phyloP scores from a whole-genome alignment of 2,888 invertebrate species.

The Neocrepidodera transversa region DNA sequence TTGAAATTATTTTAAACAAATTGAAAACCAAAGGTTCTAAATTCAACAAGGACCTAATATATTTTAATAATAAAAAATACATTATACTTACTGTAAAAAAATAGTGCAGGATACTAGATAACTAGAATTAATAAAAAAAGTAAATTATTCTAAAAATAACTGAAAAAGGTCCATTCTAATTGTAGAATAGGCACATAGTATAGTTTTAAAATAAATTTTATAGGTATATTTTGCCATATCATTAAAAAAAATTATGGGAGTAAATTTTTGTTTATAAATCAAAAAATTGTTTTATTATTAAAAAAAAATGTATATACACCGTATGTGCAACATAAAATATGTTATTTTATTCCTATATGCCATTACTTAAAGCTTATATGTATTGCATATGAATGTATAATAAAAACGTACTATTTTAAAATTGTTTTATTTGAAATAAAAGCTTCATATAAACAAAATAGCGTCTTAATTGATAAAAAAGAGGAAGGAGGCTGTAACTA shows the following conservation, averaged over 20 bases:
- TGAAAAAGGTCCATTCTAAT: conserved; percentile 4
- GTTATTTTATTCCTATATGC: conserved; percentile 8
- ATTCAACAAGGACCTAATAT: too few relatives aligned
- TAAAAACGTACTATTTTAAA: not conserved
- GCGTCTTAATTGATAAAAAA: too few relatives aligned
- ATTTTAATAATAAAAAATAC: too few relatives aligned
- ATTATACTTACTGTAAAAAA: too few relatives aligned
- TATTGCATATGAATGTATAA: conserved; percentile 8
- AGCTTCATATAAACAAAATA: too few relatives aligned
- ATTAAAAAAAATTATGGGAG: too few relatives aligned
- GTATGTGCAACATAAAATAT: conserved; percentile 8
- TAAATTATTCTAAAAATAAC: not conserved
- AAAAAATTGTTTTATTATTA: not conserved
- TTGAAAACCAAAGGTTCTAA: too few relatives aligned
- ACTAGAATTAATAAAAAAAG: too few relatives aligned
- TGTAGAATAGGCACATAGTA: not conserved
- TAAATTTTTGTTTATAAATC: not conserved
- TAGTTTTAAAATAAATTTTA: not conserved
- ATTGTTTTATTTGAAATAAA: not conserved
- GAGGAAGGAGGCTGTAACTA: too few relatives aligned
- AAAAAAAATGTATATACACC: conserved; percentile 6
- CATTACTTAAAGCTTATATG: conserved; percentile 12
- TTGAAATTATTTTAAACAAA: too few relatives aligned
- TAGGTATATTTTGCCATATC: not conserved
- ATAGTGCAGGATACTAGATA: too few relatives aligned